Conservation (phyloP, 2,797 vertebrate species). For the Hypotaenidia philippensis region DNA sequence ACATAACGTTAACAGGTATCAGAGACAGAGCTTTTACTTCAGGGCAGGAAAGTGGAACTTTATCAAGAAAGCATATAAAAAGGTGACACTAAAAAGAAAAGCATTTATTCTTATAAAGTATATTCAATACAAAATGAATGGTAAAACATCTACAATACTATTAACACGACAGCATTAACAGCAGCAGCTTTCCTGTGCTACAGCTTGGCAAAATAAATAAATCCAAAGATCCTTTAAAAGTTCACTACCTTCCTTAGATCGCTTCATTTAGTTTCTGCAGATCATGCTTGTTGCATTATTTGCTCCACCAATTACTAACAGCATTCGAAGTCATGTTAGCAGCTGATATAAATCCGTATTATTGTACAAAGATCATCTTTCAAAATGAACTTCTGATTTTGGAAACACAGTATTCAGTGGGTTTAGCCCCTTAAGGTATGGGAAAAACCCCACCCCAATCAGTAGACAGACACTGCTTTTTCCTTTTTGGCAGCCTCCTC, state of each 20-base stretch:
- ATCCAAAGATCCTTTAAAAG: not conserved
- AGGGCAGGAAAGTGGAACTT: not conserved
- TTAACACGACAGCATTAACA: rapidly evolving
- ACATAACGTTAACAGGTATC: not conserved
- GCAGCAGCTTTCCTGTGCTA: not conserved
- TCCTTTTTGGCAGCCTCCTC: too few relatives aligned
- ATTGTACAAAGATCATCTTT: not conserved
- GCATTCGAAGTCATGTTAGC: not conserved
- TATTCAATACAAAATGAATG: not conserved
- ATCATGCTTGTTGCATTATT: not conserved
- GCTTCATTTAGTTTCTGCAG: not conserved
- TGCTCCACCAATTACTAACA: not conserved
- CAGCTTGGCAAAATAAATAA: not conserved
- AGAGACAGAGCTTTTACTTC: not conserved
- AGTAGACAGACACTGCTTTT: not conserved
- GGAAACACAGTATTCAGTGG: not conserved
- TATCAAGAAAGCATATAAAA: not conserved
- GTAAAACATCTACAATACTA: not conserved
- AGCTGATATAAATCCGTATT: not conserved
- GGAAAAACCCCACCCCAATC: not conserved
- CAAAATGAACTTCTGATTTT: not conserved
- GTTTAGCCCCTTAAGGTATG: not conserved
- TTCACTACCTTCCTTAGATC: not conserved
- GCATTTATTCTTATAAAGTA: not conserved
- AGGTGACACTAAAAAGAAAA: not conserved